Evolutionary conservation across 2,888 invertebrate genomes (phyloP), one percentile per base, ranked within the genome.

Genomic region (Erebia palarica): DNA sequence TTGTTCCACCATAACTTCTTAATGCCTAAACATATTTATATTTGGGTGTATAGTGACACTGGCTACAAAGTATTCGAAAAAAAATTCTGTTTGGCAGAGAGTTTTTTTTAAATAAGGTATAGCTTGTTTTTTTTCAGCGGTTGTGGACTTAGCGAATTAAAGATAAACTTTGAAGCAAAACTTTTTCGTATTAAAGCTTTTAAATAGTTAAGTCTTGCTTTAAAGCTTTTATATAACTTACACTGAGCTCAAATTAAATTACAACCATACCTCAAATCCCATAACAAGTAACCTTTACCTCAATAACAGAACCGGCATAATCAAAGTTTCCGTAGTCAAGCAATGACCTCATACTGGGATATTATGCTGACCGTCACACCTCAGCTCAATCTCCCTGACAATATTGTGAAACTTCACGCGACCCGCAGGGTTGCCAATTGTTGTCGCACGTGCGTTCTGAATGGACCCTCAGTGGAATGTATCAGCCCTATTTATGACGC

Each of bases 351-450:
- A 88, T 85, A 88, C 90, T 86, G 91, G 71, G 91, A 83, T 78
- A 86, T 92, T 91, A 88, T 91, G 69, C 80, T 80, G 81, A 82
- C 82, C 88, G 83, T 90, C 90, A 87, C 89, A 88, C 89, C 85
- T 86, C 83, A 82, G 77, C 81, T 85, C 84, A 87, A 14, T 47
- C 44, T 63, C 47, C 14, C 60, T 14, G 47, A 88, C 91, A 90
- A 86, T 84, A 88, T 91, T 89, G 90, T 90, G 87, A 88, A 88
- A 83, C 81, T 87, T 89, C 89, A 88, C 89, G 84, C 88, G 84
- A 89, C 92, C 91, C 90, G 91, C 87, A 90, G 84, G 86, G 79
- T 81, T 82, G 83, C 85, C 86, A 82, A 84, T 92, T 92, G 90
- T 92, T 75, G 77, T 82, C 84, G 85, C 92, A 93, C 92, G 92